A percentile compares a stretch with the other conserved stretches of the same genome.
Conservation (phyloP, 2,888 invertebrate species). For the Corythucha ciliata region DNA sequence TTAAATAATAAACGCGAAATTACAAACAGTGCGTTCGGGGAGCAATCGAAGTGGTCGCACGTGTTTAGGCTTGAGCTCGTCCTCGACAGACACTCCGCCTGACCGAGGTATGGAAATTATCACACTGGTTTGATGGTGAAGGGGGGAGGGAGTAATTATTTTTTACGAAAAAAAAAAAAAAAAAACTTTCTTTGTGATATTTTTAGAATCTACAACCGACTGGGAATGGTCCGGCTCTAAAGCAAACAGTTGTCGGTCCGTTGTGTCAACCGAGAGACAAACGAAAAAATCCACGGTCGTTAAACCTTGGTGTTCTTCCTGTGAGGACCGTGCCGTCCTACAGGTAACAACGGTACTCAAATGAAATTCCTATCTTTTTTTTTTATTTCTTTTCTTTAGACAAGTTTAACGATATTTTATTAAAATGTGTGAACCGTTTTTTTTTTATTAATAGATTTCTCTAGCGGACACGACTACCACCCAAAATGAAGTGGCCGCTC, state of each 20-base stretch:
- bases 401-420: no score
- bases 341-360: constrained; percentile 28
- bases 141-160: no score
- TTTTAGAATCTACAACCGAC: constrained; percentile 29
- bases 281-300: constrained; percentile 22
- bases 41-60: constrained; percentile 38
- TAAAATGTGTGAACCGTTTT: background rate
- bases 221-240: constrained; percentile 32
- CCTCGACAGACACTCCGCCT: constrained; percentile 38
- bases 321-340: constrained; percentile 30
- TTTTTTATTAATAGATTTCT: constrained; percentile 20
- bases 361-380: no score
- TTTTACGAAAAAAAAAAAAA: no score
- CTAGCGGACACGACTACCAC: constrained; percentile 29
- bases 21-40: constrained; percentile 40
- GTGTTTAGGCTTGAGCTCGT: constrained; percentile 35
- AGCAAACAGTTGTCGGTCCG: constrained; percentile 35
- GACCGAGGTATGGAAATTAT: constrained; percentile 36
- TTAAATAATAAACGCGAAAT: no score
- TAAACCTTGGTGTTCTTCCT: constrained; percentile 29
- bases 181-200: no score
- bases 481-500: constrained; percentile 37
- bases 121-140: no score
- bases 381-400: no score
- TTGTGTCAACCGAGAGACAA: constrained; percentile 31